Evolutionary conservation across 2,797 vertebrate genomes (phyloP).

Genomic region (Gastrophryne carolinensis): DNA sequence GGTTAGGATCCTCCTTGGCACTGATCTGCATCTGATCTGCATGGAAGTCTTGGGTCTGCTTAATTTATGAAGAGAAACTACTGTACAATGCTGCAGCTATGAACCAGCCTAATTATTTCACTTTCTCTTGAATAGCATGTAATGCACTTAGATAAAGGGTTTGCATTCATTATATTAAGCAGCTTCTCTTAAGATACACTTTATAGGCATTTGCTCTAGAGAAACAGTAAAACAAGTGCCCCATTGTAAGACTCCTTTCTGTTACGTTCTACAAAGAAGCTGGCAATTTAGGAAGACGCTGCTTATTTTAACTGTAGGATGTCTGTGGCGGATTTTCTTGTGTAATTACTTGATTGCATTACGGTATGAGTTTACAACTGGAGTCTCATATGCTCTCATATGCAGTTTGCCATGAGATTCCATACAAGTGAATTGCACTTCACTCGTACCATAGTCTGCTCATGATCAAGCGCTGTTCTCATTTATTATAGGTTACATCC

Average conservation of each 20-base stretch:
- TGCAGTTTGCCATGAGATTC: background rate
- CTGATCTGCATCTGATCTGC: too few relatives aligned
- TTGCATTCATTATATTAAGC: background rate
- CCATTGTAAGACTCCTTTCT: background rate
- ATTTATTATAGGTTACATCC: slow-evolving; percentile 25
- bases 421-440: background rate
- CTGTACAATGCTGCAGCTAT: too few relatives aligned
- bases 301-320: slow-evolving; percentile 1
- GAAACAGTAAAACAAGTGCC: background rate
- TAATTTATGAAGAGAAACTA: too few relatives aligned
- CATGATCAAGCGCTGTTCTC: slow-evolving; percentile 15
- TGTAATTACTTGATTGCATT: slow-evolving; percentile 10
- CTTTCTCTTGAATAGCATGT: background rate
- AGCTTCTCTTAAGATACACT: background rate
- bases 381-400: background rate
- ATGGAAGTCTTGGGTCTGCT: too few relatives aligned
- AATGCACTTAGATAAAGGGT: background rate
- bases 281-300: background rate
- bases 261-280: background rate
- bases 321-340: background rate
- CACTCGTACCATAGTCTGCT: background rate
- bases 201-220: background rate
- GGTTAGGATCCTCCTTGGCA: too few relatives aligned
- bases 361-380: slow-evolving; percentile 6
- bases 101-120: too few relatives aligned